Evolutionary conservation across 1,140 invertebrate genomes (phyloP).

Genomic region (Aphidius gifuensis): DNA sequence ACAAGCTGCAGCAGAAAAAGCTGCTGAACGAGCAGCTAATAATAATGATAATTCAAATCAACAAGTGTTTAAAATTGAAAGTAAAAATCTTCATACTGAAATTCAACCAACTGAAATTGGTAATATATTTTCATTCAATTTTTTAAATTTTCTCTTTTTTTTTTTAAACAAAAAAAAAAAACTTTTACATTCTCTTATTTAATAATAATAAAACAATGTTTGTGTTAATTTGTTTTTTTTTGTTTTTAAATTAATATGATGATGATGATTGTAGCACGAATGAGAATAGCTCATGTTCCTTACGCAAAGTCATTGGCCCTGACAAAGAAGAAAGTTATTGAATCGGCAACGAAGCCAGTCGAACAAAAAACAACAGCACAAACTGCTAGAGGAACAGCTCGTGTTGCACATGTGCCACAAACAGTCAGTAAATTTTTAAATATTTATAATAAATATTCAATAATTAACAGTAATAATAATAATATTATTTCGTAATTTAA

Average conservation of each 20-base stretch:
- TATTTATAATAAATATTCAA: too few relatives aligned
- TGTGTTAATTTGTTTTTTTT: too few relatives aligned
- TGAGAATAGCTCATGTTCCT: constrained; percentile 62
- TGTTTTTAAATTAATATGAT: background rate
- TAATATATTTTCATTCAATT: constrained; percentile 18
- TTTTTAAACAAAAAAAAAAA: background rate
- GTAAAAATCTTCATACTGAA: constrained; percentile 19
- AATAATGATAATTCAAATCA: background rate
- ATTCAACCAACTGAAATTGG: constrained; percentile 44
- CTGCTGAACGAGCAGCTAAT: constrained; percentile 28
- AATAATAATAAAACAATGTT: too few relatives aligned
- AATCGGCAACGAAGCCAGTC: constrained; percentile 43
- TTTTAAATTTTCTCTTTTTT: constrained; percentile 7
- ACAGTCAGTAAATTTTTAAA: constrained; percentile 40
- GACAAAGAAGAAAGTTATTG: constrained; percentile 59
- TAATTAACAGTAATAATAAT: too few relatives aligned
- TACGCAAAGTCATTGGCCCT: constrained; percentile 60
- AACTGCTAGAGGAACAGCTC: constrained; percentile 59
- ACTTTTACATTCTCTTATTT: constrained; percentile 1
- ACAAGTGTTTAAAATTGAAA: constrained; percentile 9
- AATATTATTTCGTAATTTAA: too few relatives aligned
- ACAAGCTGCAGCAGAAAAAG: constrained; percentile 39
- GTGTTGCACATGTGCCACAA: constrained; percentile 69
- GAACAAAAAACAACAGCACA: constrained; percentile 62
- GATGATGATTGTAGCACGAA: constrained; percentile 31